Evolutionary conservation across 1,140 invertebrate genomes (phyloP), one percentile per base, ranked within the genome.

Genomic region (Neodiprion fabricii): DNA sequence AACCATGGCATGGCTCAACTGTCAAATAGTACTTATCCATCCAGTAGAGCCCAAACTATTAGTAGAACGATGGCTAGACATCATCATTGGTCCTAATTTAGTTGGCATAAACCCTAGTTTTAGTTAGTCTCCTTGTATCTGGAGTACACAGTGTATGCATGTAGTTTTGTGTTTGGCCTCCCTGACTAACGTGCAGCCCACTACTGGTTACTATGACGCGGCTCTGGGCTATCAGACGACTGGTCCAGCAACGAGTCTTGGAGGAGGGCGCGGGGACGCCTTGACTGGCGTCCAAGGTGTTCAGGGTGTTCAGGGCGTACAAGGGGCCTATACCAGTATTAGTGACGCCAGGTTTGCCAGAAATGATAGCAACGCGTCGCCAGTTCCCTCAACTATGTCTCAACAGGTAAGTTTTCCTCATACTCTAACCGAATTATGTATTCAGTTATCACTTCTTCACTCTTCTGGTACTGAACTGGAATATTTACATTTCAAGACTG

Each of bases 301-400:
- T 67, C 87, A 88, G 76, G 85, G 86, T 74, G 87, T 88, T 47
- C 87, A 88, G 78, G 79, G 83, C 12, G 87, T 88, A 71, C 87
- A 89, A 72, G 86, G 86, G 78, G 92, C 94, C 74, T 96, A 95
- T 89, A 93, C 93, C 80, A 93, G 91, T 89, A 90, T 90, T 88
- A 90, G 90, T 76, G 94, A 95, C 84, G 93, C 90, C 73, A 92
- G 95, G 85, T 94, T 95, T 85, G 90, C 93, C 68, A 90, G 95
- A 81, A 93, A 93, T 74, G 95, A 96, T 85, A 95, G 94, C 86
- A 95, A 95, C 88, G 94, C 94, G 73, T 94, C 93, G 76, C 94
- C 95, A 66, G 95, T 95, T 77, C 92, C 92, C 74, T 92, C 93
- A 72, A 93, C 92, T 77, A 90, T 93, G 87, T 92, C 92, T 71